Base-by-base conservation (phyloP, 1,140 invertebrate genomes). In the Aricia agestis region DNA sequence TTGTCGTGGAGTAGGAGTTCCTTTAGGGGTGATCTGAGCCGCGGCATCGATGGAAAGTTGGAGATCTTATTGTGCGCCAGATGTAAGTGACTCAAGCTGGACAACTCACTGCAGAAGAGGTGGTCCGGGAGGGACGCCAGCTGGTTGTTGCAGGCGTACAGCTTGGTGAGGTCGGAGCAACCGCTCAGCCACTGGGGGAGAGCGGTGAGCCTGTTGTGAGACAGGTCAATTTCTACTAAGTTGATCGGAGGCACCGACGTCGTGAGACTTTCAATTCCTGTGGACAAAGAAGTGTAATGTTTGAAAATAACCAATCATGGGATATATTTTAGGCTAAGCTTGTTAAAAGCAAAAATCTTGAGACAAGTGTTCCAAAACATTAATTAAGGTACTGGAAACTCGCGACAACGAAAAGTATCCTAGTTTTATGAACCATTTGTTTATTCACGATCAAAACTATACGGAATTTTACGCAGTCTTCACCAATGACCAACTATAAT, bases 1-100 rank as follows among this genome's bases (percentile, higher is more conserved):
- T 97, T 97, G 82, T 95, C 95, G 80, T 97, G 96, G 41, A 97
- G 86, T 63, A 95, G 94, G 13, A 97, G 78, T 83, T 95, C 94
- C 78, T 95, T 94, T 57, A 97, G 88, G 13, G 94, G 94, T 67
- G 95, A 85, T 73, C 94, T 93, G 65, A 93, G 89, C 67, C 95
- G 92, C 0, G 95, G 95, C 78, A 95, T 92, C 19, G 94, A 93
- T 36, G 95, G 95, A 57, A 97, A 91, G 31, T 93, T 92, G 76
- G 94, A 93, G 42, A 97, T 92, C 79, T 94, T 94, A 81, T 97
- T 97, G 89, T 96, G 95, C 19, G 94, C 94, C 57, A 97, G 87
- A 78, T 96, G 95, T 57, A 97, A 90, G 66, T 94, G 95, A 74
- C 95, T 94, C 31, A 97, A 87, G 68, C 92, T 93, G 25, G 93